These are phyloP conservation scores for Acanthurus lineatus DNA, from an alignment of 2,797 vertebrate species.

Conservation along the genomic window DNA sequence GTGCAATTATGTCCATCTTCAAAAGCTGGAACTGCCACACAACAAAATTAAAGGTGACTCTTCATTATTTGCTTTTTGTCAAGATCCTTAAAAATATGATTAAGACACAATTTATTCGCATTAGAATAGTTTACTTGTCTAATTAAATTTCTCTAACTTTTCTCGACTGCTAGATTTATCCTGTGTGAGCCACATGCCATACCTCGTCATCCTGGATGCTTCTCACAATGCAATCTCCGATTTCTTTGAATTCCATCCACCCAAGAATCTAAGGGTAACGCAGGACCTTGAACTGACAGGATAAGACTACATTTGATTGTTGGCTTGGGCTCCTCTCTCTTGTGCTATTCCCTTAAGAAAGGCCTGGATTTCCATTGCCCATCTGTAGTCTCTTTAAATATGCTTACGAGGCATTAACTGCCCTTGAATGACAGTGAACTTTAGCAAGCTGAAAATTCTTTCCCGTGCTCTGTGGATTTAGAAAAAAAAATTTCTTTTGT, in stretches of 20 bases:
- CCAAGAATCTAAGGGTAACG: constrained; percentile 91
- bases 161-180: constrained; percentile 88
- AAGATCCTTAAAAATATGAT: neutral
- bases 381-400: constrained; percentile 78
- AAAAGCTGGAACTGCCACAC: constrained; percentile 90
- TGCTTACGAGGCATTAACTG: constrained; percentile 73
- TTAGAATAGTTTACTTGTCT: neutral
- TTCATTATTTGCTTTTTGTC: neutral
- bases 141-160: constrained; percentile 24
- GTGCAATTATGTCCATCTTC: constrained; percentile 88
- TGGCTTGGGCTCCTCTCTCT: constrained; percentile 57
- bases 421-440: constrained; percentile 78
- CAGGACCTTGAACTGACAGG: constrained; percentile 82
- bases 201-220: constrained; percentile 89
- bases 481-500: constrained; percentile 12
- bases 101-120: neutral
- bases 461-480: constrained; percentile 33
- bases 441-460: constrained; percentile 41
- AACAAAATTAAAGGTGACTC: constrained; percentile 93
- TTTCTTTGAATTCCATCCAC: constrained; percentile 90
- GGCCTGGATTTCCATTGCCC: constrained; percentile 75
- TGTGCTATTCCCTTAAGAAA: constrained; percentile 73
- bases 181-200: constrained; percentile 92
- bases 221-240: constrained; percentile 90
- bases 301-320: constrained; percentile 75